Percentiles rank a stretch among this genome's conserved stretches.
These are phyloP conservation scores for Bombyx mandarina DNA, from an alignment of 1,140 invertebrate species.

Conservation along the genomic window DNA sequence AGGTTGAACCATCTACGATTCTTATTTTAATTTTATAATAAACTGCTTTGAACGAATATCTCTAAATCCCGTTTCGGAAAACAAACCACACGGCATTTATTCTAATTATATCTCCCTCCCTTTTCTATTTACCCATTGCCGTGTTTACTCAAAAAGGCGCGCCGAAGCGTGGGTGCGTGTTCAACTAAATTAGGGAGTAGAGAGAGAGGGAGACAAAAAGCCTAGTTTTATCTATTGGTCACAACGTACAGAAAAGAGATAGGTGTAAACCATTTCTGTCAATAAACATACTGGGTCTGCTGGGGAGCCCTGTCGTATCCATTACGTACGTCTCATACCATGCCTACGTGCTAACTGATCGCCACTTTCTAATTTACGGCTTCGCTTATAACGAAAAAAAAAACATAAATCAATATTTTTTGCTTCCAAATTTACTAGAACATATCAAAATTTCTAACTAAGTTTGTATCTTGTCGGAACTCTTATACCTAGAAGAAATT, in stretches of 20 bases:
- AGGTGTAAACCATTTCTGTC: constrained; percentile 35
- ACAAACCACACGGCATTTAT: constrained; percentile 44
- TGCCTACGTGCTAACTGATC: constrained; percentile 26
- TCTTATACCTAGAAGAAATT: no score
- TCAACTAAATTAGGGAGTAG: constrained; percentile 57
- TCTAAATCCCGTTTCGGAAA: constrained; percentile 10
- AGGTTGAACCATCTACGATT: no score
- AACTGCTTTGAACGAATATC: no score
- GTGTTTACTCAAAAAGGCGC: constrained; percentile 65
- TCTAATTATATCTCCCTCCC: constrained; percentile 66
- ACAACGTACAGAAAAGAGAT: constrained; percentile 31
- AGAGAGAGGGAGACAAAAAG: constrained; percentile 60
- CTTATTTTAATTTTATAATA: no score
- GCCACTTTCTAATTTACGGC: constrained; percentile 47
- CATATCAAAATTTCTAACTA: no score
- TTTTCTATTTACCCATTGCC: constrained; percentile 62
- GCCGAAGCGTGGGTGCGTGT: constrained; percentile 50
- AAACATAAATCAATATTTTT: no score
- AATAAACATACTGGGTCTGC: constrained; percentile 35
- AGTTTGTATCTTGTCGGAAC: no score
- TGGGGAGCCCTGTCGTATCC: constrained; percentile 41
- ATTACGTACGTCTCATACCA: constrained; percentile 31
- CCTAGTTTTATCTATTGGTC: constrained; percentile 27
- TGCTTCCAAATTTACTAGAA: no score
- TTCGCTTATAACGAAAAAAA: constrained; percentile 3